phyloP scores from a whole-genome alignment of 2,797 vertebrate genomes.

The Lagorchestes hirsutus region DNA sequence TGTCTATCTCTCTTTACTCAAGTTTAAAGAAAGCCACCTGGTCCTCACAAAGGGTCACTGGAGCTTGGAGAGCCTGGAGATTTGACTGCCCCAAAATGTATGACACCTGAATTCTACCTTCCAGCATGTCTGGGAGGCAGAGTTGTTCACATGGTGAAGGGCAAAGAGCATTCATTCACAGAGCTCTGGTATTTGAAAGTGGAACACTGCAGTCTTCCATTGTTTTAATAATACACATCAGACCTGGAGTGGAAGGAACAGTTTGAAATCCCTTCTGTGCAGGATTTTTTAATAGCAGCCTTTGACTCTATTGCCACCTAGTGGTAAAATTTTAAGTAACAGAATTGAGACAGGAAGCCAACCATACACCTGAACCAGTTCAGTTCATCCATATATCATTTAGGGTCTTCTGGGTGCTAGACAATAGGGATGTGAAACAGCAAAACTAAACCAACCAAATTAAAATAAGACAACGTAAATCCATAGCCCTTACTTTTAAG shows the following conservation, averaged over 20 bases:
- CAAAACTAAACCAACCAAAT: not conserved
- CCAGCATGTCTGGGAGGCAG: slow-evolving; percentile 43
- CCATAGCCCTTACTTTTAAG: not conserved
- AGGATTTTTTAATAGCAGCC: not conserved
- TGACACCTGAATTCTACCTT: slow-evolving; percentile 48
- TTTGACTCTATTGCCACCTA: slow-evolving; percentile 70
- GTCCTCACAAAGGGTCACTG: not conserved
- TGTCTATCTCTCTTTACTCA: not conserved
- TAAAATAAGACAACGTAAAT: not conserved
- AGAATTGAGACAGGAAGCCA: not conserved
- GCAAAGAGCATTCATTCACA: slow-evolving; percentile 59
- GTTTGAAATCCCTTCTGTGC: slow-evolving; percentile 54
- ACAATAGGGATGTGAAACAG: not conserved
- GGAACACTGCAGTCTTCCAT: slow-evolving; percentile 64
- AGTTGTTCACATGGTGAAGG: slow-evolving; percentile 12
- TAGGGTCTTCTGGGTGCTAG: not conserved
- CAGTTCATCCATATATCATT: not conserved
- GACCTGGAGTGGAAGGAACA: slow-evolving; percentile 68
- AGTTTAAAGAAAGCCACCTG: not conserved
- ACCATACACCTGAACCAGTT: not conserved
- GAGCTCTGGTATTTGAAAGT: slow-evolving; percentile 62
- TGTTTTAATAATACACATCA: slow-evolving; percentile 73
- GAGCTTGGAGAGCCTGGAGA: not conserved
- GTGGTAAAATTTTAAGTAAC: slow-evolving; percentile 59
- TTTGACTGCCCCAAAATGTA: slow-evolving; percentile 52